Evolutionary conservation across 2,888 invertebrate genomes (phyloP).

Genomic region (Ophonus ardosiacus): DNA sequence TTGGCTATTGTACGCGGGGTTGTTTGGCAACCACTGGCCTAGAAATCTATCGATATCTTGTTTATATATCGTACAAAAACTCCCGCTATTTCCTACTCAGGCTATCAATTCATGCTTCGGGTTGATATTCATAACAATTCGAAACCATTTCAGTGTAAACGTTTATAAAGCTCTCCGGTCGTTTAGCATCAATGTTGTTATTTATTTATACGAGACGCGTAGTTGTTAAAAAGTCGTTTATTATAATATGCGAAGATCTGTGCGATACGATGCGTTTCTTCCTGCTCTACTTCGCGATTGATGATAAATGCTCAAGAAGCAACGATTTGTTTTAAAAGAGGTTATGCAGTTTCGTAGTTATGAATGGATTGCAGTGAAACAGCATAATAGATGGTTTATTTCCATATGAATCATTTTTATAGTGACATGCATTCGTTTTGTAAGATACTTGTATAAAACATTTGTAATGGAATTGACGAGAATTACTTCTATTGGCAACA

Average conservation of each 20-base stretch:
- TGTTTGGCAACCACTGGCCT: constrained; percentile 2
- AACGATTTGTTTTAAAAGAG: constrained; percentile 34
- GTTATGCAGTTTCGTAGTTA: not conserved
- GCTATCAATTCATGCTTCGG: constrained; percentile 39
- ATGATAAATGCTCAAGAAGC: constrained; percentile 7
- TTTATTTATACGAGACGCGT: constrained; percentile 44
- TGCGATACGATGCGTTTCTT: not conserved
- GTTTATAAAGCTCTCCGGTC: constrained; percentile 33
- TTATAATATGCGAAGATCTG: constrained; percentile 24
- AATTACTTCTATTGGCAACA: not conserved
- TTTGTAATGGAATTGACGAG: not conserved
- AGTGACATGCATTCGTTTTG: not conserved
- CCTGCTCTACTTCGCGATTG: constrained; percentile 34
- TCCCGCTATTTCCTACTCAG: constrained; percentile 4
- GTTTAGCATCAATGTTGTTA: constrained; percentile 50
- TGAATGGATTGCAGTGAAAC: constrained; percentile 18
- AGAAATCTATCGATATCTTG: constrained; percentile 40
- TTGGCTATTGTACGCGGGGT: not conserved
- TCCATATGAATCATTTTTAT: not conserved
- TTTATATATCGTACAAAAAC: constrained; percentile 29
- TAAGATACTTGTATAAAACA: not conserved
- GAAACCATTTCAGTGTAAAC: constrained; percentile 45
- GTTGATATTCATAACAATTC: constrained; percentile 50
- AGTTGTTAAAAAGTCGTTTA: constrained; percentile 51
- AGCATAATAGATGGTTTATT: not conserved